phyloP scores from a whole-genome alignment of 2,797 vertebrate genomes.

The Mallotus villosus region DNA sequence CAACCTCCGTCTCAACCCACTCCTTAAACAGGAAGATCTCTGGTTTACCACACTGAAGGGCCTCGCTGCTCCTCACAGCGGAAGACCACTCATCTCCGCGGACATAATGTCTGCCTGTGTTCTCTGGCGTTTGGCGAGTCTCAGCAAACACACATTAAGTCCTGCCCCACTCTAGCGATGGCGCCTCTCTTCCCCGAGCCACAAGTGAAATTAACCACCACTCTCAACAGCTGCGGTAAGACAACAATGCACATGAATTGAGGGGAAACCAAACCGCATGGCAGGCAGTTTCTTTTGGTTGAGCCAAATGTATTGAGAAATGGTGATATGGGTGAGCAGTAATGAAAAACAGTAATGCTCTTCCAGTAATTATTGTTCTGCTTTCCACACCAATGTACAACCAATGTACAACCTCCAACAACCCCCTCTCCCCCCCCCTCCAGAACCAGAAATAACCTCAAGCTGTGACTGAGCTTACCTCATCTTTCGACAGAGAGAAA shows the following conservation, averaged over 20 bases:
- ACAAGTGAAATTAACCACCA: constrained; percentile 15
- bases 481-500: not conserved
- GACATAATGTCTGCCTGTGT: not conserved
- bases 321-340: not conserved
- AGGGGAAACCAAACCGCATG: not conserved
- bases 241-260: constrained; percentile 4
- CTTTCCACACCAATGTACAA: not conserved
- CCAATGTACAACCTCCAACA: not conserved
- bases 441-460: not conserved
- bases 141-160: constrained; percentile 39
- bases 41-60: not conserved
- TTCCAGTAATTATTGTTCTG: not conserved
- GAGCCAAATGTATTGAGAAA: not conserved
- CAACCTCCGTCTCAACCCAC: not conserved
- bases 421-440: too few species aligned
- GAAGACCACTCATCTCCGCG: not conserved
- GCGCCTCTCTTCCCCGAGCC: constrained; percentile 14
- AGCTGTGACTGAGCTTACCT: not conserved
- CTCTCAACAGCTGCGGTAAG: constrained; percentile 24
- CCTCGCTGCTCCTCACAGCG: not conserved
- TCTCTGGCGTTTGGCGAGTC: not conserved
- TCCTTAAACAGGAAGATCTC: not conserved
- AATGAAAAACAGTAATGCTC: not conserved
- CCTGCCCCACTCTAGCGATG: not conserved
- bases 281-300: not conserved